Base-by-base conservation (phyloP, 2,797 vertebrate species). In the Lutjanus campechanus region DNA sequence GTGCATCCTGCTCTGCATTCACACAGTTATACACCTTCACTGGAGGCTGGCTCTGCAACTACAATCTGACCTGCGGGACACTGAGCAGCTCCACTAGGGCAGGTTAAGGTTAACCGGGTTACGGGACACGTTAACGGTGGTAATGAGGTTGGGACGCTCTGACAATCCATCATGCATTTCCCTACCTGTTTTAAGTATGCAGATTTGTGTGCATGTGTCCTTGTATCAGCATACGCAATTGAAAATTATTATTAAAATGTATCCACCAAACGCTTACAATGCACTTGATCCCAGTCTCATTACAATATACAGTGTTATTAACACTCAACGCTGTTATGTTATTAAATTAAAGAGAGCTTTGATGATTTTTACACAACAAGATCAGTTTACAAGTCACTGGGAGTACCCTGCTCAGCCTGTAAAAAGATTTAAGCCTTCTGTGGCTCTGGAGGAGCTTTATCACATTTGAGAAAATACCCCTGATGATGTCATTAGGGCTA, bases 61-160 rank as follows among this genome's bases (percentile, higher is more conserved):
- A 41, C 70, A 65, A 19, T 47, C 19, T 56, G 29, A 51, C 47
- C 25, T 66, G 16, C 36, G 36, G 60, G 49, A 46, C 46, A 17
- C 46, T 51, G 20, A 64, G 47, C 55, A 29, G 55, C 60, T 71
- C 25, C 20, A 20, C 11, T 11, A 15, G 49, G 25, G 19, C 54
- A 79, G 36, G 50, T 44, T 69, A n/a, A 65, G 64, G 50, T 68
- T 73, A 40, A 74, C 43, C 5, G 2, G 25, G 29, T 61, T 55
- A 36, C 36, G 29, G 15, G 47, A 67, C 49, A 56, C n/a, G 3
- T 56, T 63, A 64, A 0, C 3, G 2, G 17, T 59, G n/a, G 66
- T 55, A 65, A 43, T 55, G 53, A 63, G 49, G 20, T 69, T 5
- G 11, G 50, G 17, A 50, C 47, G n/a, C 49, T 60, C 55, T 54